A percentile compares a stretch with the other conserved stretches of the same genome.
Conservation (phyloP, 92 coral and sea anemone species). For the Plumapathes pennacea region DNA sequence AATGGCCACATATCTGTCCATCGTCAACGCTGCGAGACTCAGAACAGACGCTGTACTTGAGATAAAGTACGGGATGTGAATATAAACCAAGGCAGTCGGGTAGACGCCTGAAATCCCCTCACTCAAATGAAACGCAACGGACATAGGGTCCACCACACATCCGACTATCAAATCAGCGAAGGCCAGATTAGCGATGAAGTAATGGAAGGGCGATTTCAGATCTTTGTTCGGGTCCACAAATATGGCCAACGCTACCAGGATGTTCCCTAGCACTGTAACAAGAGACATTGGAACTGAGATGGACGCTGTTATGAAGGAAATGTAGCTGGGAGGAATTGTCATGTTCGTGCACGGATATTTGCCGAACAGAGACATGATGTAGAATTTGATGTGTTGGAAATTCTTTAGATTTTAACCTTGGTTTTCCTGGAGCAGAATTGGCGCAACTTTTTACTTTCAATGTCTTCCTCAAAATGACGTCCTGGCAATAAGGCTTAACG, state of each 20-base stretch:
- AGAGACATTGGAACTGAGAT: slow-evolving; percentile 39
- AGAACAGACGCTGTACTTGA: slow-evolving; percentile 81
- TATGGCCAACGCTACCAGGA: slow-evolving; percentile 70
- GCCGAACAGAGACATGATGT: slow-evolving; percentile 68
- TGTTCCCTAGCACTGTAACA: slow-evolving; percentile 58
- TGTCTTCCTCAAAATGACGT: no score
- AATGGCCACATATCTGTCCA: slow-evolving; percentile 84
- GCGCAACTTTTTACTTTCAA: no score
- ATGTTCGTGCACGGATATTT: slow-evolving; percentile 72
- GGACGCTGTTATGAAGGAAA: slow-evolving; percentile 57
- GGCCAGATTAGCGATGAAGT: slow-evolving; percentile 80
- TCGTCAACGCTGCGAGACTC: slow-evolving; percentile 83
- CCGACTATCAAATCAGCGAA: slow-evolving; percentile 71
- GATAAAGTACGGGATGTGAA: slow-evolving; percentile 72
- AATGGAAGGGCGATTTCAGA: slow-evolving; percentile 67
- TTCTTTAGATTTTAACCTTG: no score
- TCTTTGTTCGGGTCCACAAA: slow-evolving; percentile 78
- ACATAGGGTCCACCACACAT: slow-evolving; percentile 60
- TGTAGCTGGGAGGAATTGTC: slow-evolving; percentile 63
- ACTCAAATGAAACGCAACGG: slow-evolving; percentile 48
- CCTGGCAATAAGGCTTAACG: no score
- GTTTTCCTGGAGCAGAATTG: no score
- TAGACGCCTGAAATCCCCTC: slow-evolving; percentile 55
- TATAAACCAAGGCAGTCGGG: slow-evolving; percentile 24
- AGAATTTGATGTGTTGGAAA: no score